Evolutionary conservation across 2,797 vertebrate species (phyloP), one percentile per base, ranked within the genome.

Genomic region (Urophycis tenuis): DNA sequence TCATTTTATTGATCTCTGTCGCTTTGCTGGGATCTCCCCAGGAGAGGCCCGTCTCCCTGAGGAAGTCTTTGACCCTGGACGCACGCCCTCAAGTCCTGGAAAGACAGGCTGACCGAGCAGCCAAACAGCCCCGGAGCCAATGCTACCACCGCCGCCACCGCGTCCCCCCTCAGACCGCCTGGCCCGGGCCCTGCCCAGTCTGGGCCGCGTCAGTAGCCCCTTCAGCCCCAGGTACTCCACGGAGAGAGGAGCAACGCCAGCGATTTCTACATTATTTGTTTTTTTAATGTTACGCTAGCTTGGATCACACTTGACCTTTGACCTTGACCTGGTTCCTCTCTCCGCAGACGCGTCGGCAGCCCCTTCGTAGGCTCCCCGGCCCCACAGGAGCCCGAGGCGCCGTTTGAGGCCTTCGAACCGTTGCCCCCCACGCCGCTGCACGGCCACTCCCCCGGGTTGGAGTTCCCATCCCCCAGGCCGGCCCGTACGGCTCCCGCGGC

Each of bases 41-140:
- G 95, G 93, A 95, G 11, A 87, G 85, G 12, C 88, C 92, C 0
- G 33, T 89, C 6, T 92, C 91, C 14, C 82, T 93, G 2, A 92
- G 91, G 87, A 95, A 93, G 74, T 77, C 85, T 0, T 5, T 70
- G 12, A 82, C 82, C 84, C 88, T 5, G 85, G 89, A 49, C 89
- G 86, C 30, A 72, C 86, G 31, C 83, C 85, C 19, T 80, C 9
- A 91, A 90, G 35, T 79, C 14, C 3, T 79, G 85, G 17, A 92
- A 78, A 71, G 74, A 85, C 49, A 74, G 2, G 72, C 17, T 32
- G 1, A 25, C 71, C 64, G 53, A 53, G 49, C 79, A 53, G 14
- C 34, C 77, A 34, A 19, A 71, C 0, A 74, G 53, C 0, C 0
- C 75, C 11, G 39, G 3, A 0, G n/a, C 69, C 34, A 31, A 74